These are phyloP conservation scores for Andrena bicolor DNA, from an alignment of 2,888 invertebrate genomes.

Conservation along the genomic window DNA sequence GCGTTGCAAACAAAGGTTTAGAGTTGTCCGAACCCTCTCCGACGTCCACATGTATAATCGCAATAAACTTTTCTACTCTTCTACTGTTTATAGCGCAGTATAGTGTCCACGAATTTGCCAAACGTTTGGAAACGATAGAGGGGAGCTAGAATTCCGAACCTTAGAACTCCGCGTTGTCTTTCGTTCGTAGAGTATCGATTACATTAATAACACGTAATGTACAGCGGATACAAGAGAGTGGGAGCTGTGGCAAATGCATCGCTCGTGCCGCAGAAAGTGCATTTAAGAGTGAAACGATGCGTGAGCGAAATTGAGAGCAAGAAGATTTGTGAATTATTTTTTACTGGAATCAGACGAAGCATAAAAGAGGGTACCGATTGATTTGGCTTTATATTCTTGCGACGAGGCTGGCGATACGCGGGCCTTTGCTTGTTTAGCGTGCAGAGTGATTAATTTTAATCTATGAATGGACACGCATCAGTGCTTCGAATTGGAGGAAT, in stretches of 20 bases:
- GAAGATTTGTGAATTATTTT: slow-evolving; percentile 14
- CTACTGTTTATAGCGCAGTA: slow-evolving; percentile 63
- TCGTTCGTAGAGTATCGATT: slow-evolving; percentile 8
- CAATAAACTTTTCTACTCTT: slow-evolving; percentile 69
- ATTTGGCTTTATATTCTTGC: background rate
- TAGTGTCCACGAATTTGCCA: slow-evolving; percentile 37
- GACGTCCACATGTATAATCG: slow-evolving; percentile 36
- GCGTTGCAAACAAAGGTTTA: slow-evolving; percentile 44
- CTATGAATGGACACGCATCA: background rate
- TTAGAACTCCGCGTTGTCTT: slow-evolving; percentile 7
- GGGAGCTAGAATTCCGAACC: slow-evolving; percentile 2
- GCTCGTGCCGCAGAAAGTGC: background rate
- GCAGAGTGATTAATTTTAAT: slow-evolving; percentile 18
- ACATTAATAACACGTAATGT: slow-evolving; percentile 2
- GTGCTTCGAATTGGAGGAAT: slow-evolving; percentile 4
- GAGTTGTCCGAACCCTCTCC: slow-evolving; percentile 29
- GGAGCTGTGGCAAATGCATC: background rate
- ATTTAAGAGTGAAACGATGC: background rate
- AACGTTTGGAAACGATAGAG: slow-evolving; percentile 20
- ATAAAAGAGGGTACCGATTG: background rate
- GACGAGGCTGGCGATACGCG: background rate
- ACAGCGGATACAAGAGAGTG: background rate
- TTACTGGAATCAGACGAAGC: background rate
- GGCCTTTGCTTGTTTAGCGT: slow-evolving; percentile 3
- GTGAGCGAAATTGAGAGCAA: background rate